Conservation (phyloP, 2,888 invertebrate genomes). For the Perizoma flavofasciatum region DNA sequence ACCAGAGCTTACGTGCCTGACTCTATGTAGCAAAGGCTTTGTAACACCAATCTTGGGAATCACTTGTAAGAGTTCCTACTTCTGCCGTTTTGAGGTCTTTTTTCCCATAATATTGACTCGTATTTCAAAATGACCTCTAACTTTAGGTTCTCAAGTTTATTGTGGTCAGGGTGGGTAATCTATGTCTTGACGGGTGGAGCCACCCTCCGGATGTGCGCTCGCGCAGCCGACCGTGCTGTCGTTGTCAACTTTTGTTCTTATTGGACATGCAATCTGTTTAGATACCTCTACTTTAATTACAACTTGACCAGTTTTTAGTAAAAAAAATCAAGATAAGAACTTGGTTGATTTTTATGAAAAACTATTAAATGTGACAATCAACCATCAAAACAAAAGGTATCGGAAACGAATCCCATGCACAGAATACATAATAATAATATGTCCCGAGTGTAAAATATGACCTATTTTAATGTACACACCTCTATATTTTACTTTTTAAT, state of each 20-base stretch:
- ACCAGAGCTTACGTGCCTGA: too few relatives aligned
- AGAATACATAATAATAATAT: too few relatives aligned
- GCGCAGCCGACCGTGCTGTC: constrained; percentile 34
- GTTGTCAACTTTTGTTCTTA: constrained; percentile 37
- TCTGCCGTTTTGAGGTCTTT: neutral
- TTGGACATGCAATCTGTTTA: constrained; percentile 29
- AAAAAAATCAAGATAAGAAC: too few relatives aligned
- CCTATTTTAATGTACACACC: constrained; percentile 71
- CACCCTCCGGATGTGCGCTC: constrained; percentile 40
- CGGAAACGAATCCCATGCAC: constrained; percentile 50
- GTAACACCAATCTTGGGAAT: too few relatives aligned
- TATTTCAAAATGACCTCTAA: constrained; percentile 10
- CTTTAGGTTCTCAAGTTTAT: constrained; percentile 20
- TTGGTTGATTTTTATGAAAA: too few relatives aligned
- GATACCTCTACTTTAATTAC: neutral
- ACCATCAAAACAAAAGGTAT: constrained; percentile 61
- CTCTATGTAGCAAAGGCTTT: too few relatives aligned
- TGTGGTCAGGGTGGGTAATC: constrained; percentile 34
- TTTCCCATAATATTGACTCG: neutral
- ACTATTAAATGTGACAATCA: constrained; percentile 54
- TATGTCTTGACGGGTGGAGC: constrained; percentile 21
- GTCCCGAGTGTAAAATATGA: too few relatives aligned
- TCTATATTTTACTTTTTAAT: constrained; percentile 48
- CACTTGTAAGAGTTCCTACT: too few relatives aligned
- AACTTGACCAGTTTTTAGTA: neutral